Base-by-base conservation (phyloP, 2,888 invertebrate genomes). In the Agelastica alni region DNA sequence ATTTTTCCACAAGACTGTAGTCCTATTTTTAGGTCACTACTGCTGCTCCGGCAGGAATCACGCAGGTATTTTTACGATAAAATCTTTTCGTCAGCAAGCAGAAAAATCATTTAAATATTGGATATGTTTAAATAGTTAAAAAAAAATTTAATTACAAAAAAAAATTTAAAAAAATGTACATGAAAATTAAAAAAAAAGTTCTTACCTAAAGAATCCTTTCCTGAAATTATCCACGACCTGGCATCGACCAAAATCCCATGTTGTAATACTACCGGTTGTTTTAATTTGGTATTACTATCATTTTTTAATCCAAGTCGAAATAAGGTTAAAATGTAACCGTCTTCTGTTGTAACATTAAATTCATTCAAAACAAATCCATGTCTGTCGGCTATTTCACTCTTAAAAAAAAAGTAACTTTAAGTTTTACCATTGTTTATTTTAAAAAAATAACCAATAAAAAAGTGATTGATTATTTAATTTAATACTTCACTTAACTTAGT, bases 271-370 rank as follows among this genome's bases (percentile, higher is more conserved):
- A 65, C 54, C 4, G 65, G 62, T n/a, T 48, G 55, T 49, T 56
- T 46, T 49, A 45, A 51, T 9, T 10, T 2, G 2, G 18, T 34
- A 4, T 36, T 32, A n/a, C 28, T 32, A 0, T 42, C 43, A 14
- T 56, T 58, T 22, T 59, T 44, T 6, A 57, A 53, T 6, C 14
- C 32, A 13, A 67, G 36, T 37, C 66, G 49, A 52, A 60, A 63
- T n/a, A 66, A 30, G 1, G 84, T 86, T 32, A 93, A 77, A 34
- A 92, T 80, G 71, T 89, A 94, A 1, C 91, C 92, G 73, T 93
- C 93, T 12, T 83, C 79, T 0, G 93, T 93, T n/a, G 80, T 74
- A 0, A 88, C 81, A 1, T 80, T 78, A 65, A 89, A 87, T 1
- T 82, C 80, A 72, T 90, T 88, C 0, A 85, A 81, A 0, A 80